phyloP scores from a whole-genome alignment of 2,888 invertebrate species.

The Sicus ferrugineus region DNA sequence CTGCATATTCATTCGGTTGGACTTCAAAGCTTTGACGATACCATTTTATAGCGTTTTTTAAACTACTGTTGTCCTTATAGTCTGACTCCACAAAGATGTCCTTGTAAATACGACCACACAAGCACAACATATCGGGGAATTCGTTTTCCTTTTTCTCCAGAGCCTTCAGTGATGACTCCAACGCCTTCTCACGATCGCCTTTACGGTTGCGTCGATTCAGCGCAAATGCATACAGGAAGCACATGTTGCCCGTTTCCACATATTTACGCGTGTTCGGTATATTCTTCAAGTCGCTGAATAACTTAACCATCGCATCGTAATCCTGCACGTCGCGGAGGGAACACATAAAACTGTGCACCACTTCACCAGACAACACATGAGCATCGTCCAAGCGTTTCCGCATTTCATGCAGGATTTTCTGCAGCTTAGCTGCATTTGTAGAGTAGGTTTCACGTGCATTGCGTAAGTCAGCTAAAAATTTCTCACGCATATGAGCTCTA shows the following conservation, averaged over 20 bases:
- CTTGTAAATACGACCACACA: constrained; percentile 97
- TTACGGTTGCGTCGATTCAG: constrained; percentile 92
- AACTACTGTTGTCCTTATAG: constrained; percentile 85
- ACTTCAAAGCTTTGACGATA: constrained; percentile 97
- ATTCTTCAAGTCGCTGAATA: constrained; percentile 91
- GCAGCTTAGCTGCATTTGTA: constrained; percentile 76
- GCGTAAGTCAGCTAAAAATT: constrained; percentile 91
- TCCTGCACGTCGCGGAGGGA: constrained; percentile 93
- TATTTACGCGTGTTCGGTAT: constrained; percentile 89
- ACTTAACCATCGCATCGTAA: constrained; percentile 96
- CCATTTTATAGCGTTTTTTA: constrained; percentile 95
- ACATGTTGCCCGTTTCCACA: constrained; percentile 88
- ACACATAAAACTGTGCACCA: constrained; percentile 92
- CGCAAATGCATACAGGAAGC: constrained; percentile 95
- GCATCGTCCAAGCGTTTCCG: constrained; percentile 94
- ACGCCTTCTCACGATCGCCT: constrained; percentile 93
- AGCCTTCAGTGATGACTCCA: constrained; percentile 90
- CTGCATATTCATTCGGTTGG: constrained; percentile 98
- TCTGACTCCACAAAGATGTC: constrained; percentile 97
- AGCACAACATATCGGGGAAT: constrained; percentile 96
- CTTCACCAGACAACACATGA: constrained; percentile 93
- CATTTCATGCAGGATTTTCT: constrained; percentile 86
- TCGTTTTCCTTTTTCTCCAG: constrained; percentile 92
- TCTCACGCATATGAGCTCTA: constrained; percentile 96
- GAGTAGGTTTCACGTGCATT: constrained; percentile 88